Evolutionary conservation across 1,140 invertebrate species (phyloP).

Genomic region (Himalopsyche phryganea): DNA sequence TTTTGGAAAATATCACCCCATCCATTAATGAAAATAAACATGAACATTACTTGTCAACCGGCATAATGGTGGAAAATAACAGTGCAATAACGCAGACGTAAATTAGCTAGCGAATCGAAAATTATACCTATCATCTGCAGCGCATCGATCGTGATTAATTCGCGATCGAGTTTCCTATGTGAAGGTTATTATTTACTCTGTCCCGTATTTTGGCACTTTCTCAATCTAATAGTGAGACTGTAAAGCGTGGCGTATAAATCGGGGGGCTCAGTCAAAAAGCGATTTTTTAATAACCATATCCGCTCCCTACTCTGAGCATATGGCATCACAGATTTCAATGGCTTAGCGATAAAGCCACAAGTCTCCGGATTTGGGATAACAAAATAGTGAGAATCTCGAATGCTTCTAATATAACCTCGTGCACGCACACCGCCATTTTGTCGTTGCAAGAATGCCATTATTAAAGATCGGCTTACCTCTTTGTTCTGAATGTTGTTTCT

Average conservation of each 20-base stretch:
- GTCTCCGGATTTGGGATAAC: not conserved
- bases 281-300: too few species aligned
- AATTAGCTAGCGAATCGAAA: too few species aligned
- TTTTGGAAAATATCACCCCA: too few species aligned
- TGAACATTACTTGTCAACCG: too few species aligned
- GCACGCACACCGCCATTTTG: conserved; percentile 13
- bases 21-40: too few species aligned
- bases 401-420: not conserved
- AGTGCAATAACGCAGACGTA: too few species aligned
- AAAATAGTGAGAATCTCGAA: not conserved
- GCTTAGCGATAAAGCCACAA: too few species aligned
- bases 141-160: not conserved
- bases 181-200: conserved; percentile 18
- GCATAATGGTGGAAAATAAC: too few species aligned
- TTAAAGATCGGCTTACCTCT: not conserved
- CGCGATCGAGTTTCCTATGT: conserved; percentile 9
- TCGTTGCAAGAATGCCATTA: not conserved
- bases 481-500: conserved; percentile 3
- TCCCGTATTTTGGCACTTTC: conserved; percentile 24
- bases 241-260: conserved; percentile 25
- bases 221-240: conserved; percentile 15
- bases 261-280: conserved; percentile 1
- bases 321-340: too few species aligned
- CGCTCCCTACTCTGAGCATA: too few species aligned
- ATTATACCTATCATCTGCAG: too few species aligned